Evolutionary conservation across 2,797 vertebrate species (phyloP).

Genomic region (Miichthys miiuy): DNA sequence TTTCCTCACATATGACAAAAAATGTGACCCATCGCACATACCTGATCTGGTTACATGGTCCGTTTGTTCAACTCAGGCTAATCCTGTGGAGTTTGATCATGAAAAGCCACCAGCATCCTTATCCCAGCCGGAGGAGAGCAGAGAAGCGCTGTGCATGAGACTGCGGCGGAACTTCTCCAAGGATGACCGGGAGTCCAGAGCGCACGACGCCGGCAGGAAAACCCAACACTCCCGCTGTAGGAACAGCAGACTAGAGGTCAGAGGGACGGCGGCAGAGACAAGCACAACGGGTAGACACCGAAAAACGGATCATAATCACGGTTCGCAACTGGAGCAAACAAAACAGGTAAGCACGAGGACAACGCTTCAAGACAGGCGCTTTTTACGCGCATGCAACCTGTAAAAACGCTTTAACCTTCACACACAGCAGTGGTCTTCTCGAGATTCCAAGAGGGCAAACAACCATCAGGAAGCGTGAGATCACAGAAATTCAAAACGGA

Average conservation of each 20-base stretch:
- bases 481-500: constrained; percentile 16
- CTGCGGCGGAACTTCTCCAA: constrained; percentile 72
- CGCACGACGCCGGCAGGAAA: constrained; percentile 46
- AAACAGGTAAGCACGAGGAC: constrained; percentile 1
- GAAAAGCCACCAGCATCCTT: constrained; percentile 61
- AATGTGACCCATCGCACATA: constrained; percentile 41
- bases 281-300: background rate
- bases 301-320: constrained; percentile 26
- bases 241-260: constrained; percentile 44
- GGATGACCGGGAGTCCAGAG: constrained; percentile 58
- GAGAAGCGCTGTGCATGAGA: constrained; percentile 45
- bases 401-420: constrained; percentile 32
- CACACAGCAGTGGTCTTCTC: background rate
- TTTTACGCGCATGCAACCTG: constrained; percentile 62
- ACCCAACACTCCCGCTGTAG: constrained; percentile 9
- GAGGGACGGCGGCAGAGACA: constrained; percentile 18
- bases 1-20: background rate
- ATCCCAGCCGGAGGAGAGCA: constrained; percentile 41
- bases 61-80: constrained; percentile 44
- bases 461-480: background rate
- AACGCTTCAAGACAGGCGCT: constrained; percentile 11
- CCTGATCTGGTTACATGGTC: constrained; percentile 75
- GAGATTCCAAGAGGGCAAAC: background rate
- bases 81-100: constrained; percentile 62
- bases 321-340: background rate